phyloP scores from a whole-genome alignment of 1,140 invertebrate species.

The Rhopalosiphum padi region DNA sequence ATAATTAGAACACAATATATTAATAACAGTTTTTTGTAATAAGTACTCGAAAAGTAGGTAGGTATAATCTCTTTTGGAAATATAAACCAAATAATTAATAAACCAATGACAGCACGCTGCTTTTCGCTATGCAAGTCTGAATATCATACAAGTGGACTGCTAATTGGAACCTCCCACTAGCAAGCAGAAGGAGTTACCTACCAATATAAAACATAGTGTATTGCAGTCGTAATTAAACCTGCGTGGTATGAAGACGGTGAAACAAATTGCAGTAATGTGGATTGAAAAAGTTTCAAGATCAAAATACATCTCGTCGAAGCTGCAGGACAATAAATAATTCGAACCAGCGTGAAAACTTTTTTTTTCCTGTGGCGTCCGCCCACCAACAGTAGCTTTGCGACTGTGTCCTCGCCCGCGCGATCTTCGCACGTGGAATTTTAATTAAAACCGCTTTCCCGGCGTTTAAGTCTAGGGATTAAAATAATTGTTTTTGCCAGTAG shows the following conservation, averaged over 20 bases:
- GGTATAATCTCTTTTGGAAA: no score
- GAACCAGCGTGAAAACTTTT: not conserved
- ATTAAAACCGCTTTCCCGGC: not conserved
- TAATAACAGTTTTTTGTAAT: no score
- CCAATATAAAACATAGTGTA: not conserved
- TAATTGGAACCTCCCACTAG: not conserved
- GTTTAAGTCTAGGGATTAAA: not conserved
- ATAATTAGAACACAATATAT: no score
- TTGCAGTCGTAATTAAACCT: not conserved
- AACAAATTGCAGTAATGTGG: not conserved
- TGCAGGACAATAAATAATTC: not conserved
- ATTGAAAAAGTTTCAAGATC: not conserved
- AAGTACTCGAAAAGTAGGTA: no score
- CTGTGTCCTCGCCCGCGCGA: not conserved
- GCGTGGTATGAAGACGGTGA: not conserved
- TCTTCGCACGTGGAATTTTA: not conserved
- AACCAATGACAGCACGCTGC: not conserved
- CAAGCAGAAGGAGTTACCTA: not conserved
- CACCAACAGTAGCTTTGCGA: not conserved
- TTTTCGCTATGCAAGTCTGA: not conserved
- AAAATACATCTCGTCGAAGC: not conserved
- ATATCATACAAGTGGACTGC: not conserved
- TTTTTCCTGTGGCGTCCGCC: not conserved
- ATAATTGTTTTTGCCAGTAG: slow-evolving; percentile 1
- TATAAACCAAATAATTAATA: no score